A percentile compares a stretch with the other conserved stretches of the same genome.
Evolutionary conservation across 23 tunicate species (phyloP).

Genomic region (Pegea sp.): DNA sequence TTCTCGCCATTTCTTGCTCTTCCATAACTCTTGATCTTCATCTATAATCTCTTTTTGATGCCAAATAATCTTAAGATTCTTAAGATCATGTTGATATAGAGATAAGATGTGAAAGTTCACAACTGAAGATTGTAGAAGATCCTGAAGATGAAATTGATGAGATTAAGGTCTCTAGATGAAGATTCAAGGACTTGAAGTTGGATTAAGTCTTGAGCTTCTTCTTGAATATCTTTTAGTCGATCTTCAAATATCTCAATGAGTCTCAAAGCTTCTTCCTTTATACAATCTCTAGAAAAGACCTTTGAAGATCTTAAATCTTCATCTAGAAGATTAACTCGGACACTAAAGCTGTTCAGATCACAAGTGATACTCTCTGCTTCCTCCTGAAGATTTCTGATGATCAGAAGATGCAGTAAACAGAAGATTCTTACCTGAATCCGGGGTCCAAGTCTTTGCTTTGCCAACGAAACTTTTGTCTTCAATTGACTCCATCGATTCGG

Average conservation of each 20-base stretch:
- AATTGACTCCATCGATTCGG: slow-evolving; percentile 91
- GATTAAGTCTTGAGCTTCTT: slow-evolving; percentile 82
- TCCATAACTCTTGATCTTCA: slow-evolving; percentile 83
- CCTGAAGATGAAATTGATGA: slow-evolving; percentile 26
- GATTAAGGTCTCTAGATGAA: not conserved
- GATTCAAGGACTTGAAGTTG: slow-evolving; percentile 38
- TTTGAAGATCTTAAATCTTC: slow-evolving; percentile 61
- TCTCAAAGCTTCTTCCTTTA: slow-evolving; percentile 30
- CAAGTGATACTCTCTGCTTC: slow-evolving; percentile 79
- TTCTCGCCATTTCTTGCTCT: slow-evolving; percentile 76
- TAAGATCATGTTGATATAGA: slow-evolving; percentile 58
- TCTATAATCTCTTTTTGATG: slow-evolving; percentile 54
- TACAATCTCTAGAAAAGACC: slow-evolving; percentile 69
- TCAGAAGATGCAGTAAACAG: not conserved
- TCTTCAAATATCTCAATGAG: slow-evolving; percentile 34
- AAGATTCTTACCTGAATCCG: slow-evolving; percentile 41
- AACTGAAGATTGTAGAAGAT: slow-evolving; percentile 53
- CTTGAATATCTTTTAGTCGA: slow-evolving; percentile 28
- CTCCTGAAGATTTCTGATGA: slow-evolving; percentile 33
- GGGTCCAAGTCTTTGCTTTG: slow-evolving; percentile 86
- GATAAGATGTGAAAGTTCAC: slow-evolving; percentile 63
- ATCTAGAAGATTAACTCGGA: slow-evolving; percentile 28
- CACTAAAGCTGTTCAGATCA: slow-evolving; percentile 81
- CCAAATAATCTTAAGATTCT: slow-evolving; percentile 70
- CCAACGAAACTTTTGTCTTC: slow-evolving; percentile 85